Percentiles rank a stretch among this genome's conserved stretches.
phyloP scores from a whole-genome alignment of 2,888 invertebrate genomes.

The Unio delphinus region DNA sequence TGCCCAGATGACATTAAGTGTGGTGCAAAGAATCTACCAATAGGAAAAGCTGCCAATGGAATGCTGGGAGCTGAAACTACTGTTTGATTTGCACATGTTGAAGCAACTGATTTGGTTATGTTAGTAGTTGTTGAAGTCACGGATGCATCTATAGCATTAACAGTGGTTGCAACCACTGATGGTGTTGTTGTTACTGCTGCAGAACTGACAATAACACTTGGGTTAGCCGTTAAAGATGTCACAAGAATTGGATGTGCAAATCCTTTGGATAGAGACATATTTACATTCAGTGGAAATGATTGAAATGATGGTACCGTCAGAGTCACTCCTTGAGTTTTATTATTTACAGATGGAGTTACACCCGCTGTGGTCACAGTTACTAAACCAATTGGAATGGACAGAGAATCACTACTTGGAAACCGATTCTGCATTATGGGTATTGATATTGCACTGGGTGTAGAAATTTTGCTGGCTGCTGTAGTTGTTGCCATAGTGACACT shows the following conservation, averaged over 20 bases:
- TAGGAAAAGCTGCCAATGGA: conserved; percentile 2
- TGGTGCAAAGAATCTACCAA: conserved; percentile 3
- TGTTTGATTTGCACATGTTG: not conserved
- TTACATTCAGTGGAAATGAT: no score
- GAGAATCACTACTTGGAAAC: no score
- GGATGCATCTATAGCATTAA: conserved; percentile 4
- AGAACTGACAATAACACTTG: no score
- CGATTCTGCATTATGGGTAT: no score
- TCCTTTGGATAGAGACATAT: conserved; percentile 10
- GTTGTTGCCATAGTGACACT: conserved; percentile 1
- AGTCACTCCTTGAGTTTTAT: no score
- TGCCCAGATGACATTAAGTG: conserved; percentile 1
- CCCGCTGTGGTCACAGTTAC: no score
- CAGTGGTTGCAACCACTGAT: conserved; percentile 2
- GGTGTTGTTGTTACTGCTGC: no score
- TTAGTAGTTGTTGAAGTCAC: conserved; percentile 8
- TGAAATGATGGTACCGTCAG: no score
- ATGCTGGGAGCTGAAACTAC: conserved; percentile 7
- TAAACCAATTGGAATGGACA: no score
- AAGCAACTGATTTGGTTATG: not conserved
- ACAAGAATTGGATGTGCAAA: conserved; percentile 43
- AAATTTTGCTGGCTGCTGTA: no score
- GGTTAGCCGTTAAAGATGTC: conserved; percentile 26
- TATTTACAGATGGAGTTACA: no score
- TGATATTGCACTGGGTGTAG: no score